A percentile compares a stretch with the other conserved stretches of the same genome.
phyloP scores from a whole-genome alignment of 2,113 vertebrate species.

The Potamarius usumacintae region DNA sequence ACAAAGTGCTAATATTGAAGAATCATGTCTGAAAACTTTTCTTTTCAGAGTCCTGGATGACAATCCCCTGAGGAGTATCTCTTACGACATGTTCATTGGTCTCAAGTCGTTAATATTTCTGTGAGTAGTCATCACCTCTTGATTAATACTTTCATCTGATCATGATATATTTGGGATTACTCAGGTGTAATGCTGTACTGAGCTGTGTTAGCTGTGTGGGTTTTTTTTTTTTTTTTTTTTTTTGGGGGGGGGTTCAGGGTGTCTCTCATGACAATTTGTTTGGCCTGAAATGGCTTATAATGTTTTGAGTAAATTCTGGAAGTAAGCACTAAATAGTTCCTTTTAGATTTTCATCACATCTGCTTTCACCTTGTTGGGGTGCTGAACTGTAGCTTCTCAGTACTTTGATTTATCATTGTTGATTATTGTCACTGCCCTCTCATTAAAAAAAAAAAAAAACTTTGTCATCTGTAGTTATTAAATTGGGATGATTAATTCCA shows the following conservation, averaged over 20 bases:
- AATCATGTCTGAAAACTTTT: slow-evolving; percentile 1
- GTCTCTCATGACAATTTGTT: not conserved
- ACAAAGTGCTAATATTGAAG: not conserved
- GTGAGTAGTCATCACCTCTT: slow-evolving; percentile 67
- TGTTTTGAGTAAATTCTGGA: not conserved
- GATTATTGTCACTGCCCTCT: not conserved
- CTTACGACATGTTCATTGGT: slow-evolving; percentile 72
- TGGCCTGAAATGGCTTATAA: not conserved
- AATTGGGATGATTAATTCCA: not conserved
- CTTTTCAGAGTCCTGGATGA: slow-evolving; percentile 77
- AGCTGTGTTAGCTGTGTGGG: not conserved
- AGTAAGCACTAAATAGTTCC: not conserved
- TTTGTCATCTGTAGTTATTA: not conserved
- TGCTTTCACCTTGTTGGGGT: not conserved
- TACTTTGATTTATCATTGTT: not conserved
- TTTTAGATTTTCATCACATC: not conserved
- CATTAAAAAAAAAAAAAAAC: too few relatives aligned
- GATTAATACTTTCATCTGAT: not conserved
- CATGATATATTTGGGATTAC: not conserved
- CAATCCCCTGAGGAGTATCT: slow-evolving; percentile 74
- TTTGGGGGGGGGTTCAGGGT: not conserved
- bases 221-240: not conserved
- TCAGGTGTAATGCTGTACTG: not conserved
- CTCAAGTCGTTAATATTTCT: slow-evolving; percentile 72
- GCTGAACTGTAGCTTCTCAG: not conserved